Conservation (phyloP, 1,140 invertebrate species). For the Melitaea cinxia region DNA sequence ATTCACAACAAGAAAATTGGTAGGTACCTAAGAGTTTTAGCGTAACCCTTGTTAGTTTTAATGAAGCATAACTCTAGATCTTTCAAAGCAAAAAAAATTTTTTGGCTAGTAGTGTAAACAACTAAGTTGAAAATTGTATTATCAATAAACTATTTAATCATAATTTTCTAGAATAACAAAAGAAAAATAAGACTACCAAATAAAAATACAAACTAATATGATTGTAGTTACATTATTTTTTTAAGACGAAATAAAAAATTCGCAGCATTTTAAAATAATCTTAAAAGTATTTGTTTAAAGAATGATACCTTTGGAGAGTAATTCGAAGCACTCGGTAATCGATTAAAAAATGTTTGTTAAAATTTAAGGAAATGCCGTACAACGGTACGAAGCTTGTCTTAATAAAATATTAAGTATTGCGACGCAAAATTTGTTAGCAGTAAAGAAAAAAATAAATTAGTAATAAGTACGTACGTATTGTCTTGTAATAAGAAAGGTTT, state of each 20-base stretch:
- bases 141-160: too few species aligned
- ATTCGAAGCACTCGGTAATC: neutral
- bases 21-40: too few species aligned
- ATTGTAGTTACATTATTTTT: too few species aligned
- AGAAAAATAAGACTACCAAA: too few species aligned
- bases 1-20: too few species aligned
- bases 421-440: neutral
- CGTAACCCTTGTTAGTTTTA: too few species aligned
- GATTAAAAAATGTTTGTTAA: conserved; percentile 9
- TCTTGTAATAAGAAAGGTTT: neutral
- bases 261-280: neutral
- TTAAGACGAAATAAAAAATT: neutral
- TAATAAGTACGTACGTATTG: neutral
- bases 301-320: conserved; percentile 8
- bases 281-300: conserved; percentile 1
- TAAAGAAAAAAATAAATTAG: neutral
- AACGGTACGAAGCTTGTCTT: neutral
- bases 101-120: too few species aligned
- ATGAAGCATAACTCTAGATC: too few species aligned
- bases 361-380: conserved; percentile 3
- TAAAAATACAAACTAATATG: too few species aligned
- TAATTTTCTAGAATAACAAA: too few species aligned
- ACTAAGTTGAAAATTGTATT: too few species aligned
- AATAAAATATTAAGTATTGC: neutral
- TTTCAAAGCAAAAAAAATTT: too few species aligned